phyloP scores from a whole-genome alignment of 2,113 vertebrate genomes.

The Mus musculus region GRCm39 chr11:99402501-99403000 shows the following conservation, averaged over 20 bases:
- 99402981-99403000: background rate
- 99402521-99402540: background rate
- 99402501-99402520: background rate
- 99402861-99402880: background rate
- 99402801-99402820: background rate
- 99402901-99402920: slow-evolving; percentile 5
- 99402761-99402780: no score
- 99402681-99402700: no score
- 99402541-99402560: background rate
- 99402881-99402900: background rate
- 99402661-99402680: background rate
- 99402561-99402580: background rate
- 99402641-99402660: background rate
- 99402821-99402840: background rate
- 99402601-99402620: background rate
- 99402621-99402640: background rate
- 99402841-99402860: background rate
- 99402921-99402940: background rate
- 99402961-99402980: background rate
- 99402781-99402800: background rate
- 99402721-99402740: background rate
- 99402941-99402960: background rate
- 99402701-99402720: background rate
- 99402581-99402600: background rate
- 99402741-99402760: background rate